Percentiles rank a stretch among this genome's conserved stretches.
phyloP scores from a whole-genome alignment of 2,113 vertebrate species.

The Pipa parva region DNA sequence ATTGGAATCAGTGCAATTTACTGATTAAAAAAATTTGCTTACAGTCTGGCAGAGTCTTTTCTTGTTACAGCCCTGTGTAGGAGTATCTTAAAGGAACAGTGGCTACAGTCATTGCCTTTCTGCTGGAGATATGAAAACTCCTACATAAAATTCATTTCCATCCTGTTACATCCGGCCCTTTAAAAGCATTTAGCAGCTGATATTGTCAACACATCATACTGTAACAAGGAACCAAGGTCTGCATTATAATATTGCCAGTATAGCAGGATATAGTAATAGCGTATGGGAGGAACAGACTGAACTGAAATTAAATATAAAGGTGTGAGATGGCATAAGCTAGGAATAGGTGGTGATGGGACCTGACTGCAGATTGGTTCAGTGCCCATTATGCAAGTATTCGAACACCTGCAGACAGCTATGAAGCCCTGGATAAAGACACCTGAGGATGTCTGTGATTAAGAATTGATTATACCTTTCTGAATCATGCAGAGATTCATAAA shows the following conservation, averaged over 20 bases:
- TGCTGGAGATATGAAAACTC: slow-evolving; percentile 18
- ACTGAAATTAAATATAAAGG: background rate
- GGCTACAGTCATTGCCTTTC: background rate
- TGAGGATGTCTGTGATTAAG: background rate
- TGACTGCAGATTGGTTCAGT: background rate
- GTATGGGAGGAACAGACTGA: slow-evolving; percentile 1
- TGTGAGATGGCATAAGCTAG: background rate
- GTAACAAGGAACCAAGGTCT: slow-evolving; percentile 4
- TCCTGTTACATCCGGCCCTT: slow-evolving; percentile 22
- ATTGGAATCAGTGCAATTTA: no score
- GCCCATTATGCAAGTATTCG: background rate
- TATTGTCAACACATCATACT: slow-evolving; percentile 32
- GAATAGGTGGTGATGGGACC: background rate
- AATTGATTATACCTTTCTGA: background rate
- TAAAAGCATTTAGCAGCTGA: slow-evolving; percentile 37
- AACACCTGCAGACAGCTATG: no score
- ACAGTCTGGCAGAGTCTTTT: no score
- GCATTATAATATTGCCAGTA: slow-evolving; percentile 7
- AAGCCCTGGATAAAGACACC: background rate
- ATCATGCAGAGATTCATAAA: background rate
- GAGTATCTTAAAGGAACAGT: background rate
- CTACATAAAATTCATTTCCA: slow-evolving; percentile 27
- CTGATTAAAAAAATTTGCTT: no score
- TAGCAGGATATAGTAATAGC: slow-evolving; percentile 6
- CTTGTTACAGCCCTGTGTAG: no score